Evolutionary conservation across 2,888 invertebrate species (phyloP).

Genomic region (Xestia xanthographa): DNA sequence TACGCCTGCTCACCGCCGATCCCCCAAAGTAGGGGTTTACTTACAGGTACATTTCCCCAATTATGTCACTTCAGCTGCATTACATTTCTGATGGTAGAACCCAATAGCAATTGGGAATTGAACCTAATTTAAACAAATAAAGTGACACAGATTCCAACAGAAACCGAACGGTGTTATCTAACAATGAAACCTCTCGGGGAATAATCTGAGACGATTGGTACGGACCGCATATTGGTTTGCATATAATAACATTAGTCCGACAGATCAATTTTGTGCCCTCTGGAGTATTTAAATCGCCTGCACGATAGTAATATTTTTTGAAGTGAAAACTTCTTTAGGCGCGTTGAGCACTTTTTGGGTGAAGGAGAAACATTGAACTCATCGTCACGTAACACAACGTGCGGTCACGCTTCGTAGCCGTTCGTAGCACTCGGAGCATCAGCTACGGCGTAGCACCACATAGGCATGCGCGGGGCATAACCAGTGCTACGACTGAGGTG

Average conservation of each 20-base stretch:
- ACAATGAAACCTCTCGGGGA: background rate
- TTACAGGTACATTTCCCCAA: background rate
- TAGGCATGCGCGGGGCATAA: too few relatives aligned
- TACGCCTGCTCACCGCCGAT: background rate
- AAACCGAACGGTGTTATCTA: background rate
- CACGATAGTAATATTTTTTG: background rate
- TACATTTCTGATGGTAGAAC: background rate
- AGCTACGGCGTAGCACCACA: too few relatives aligned
- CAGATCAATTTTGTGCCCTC: constrained; percentile 6
- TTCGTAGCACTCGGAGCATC: too few relatives aligned
- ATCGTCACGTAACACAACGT: too few relatives aligned
- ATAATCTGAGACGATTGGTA: constrained; percentile 7
- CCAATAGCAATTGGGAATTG: background rate
- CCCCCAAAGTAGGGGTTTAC: background rate
- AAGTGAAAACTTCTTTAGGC: too few relatives aligned
- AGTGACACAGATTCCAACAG: background rate
- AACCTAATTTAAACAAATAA: background rate
- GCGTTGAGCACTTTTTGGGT: too few relatives aligned
- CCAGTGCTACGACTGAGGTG: too few relatives aligned
- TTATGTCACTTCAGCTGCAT: background rate
- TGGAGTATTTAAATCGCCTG: constrained; percentile 5
- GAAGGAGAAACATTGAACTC: too few relatives aligned
- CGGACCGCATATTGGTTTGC: constrained; percentile 10
- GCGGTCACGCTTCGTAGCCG: too few relatives aligned
- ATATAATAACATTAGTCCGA: constrained; percentile 8